Base-by-base conservation (phyloP, 2,797 vertebrate species). In the Alosa sapidissima region DNA sequence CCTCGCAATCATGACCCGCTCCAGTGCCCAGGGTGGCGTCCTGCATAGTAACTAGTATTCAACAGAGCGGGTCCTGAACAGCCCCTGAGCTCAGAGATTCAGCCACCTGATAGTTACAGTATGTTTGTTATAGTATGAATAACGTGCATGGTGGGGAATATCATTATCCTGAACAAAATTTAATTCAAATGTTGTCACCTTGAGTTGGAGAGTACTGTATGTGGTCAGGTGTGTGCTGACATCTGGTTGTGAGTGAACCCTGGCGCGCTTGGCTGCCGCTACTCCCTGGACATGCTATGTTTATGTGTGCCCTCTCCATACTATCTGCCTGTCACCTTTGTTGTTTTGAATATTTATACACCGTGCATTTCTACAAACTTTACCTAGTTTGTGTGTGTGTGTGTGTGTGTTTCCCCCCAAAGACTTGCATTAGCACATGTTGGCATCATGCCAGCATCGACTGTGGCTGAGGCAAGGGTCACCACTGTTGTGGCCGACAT, bases 31-130 rank as follows among this genome's bases (percentile, higher is more conserved):
- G 72, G 0, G 16, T n/a, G 8, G 5, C 5, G 41, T n/a, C 14
- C 72, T 78, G 72, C 41, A 78, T 78, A 78, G 41, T 78, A 78
- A 78, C 72, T 78, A 78, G 36, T 9, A 9, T 16, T 45, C 41
- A 78, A 16, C 36, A 5, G 72, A 78, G 72, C 72, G 41, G 36
- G 19, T 78, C 36, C 41, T 21, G 36, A 47, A 0, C 36, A 8
- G 36, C 72, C 41, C 45, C 8, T 45, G 1, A 11, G 8, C 36
- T 78, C 16, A 47, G 14, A 8, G 21, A 24, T 10, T 62, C 7
- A 24, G 72, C 6, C 72, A 1, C 45, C 16, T 8, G 72, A 78
- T 21, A 36, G 58, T 16, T 72, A 28, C 28, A 28, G 28, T 28
- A 10, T 14, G 7, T 33, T 14, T 24, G 7, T 11, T 33, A 41